Evolutionary conservation across 2,888 invertebrate species (phyloP), one percentile per base, ranked within the genome.

Genomic region (Myathropa florea): DNA sequence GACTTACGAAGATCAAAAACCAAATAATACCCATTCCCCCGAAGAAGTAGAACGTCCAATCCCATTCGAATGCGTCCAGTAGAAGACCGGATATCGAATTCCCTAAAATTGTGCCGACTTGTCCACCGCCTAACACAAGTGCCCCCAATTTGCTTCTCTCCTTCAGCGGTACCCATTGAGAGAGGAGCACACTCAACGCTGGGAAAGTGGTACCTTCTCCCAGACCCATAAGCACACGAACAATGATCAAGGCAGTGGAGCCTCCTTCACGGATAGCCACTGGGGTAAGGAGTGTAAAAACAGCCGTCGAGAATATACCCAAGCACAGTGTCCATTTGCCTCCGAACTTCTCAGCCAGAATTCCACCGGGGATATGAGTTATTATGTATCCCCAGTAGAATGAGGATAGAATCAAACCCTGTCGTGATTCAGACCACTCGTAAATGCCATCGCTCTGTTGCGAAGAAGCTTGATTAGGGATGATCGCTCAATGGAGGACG

Each of bases 181-280:
- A 96, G 6, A 97, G 92, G 91, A 97, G 93, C 0, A 96, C 95
- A 90, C 96, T 97, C 89, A 98, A 93, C 0, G 98, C 97, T 1
- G 96, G 97, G 91, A 96, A 97, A 0, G 97, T 97, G 3, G 96
- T 96, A 28, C 97, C 97, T 94, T 97, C 97, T 83, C 97, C 97
- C 2, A 97, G 93, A 55, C 97, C 97, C 94, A 97, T 97, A 3
- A 97, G 90, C 0, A 97, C 94, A 83, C 97, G 94, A 12, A 97
- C 91, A 14, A 94, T 93, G 57, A 97, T 95, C n/a, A 98, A 93
- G 24, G 95, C 95, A 0, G 94, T 94, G 7, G 96, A 94, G 14
- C 94, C 96, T 0, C 96, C 93, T 0, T 92, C 76, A 4, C 93
- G 92, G 1, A 97, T 96, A 9, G 95, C 94, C 89, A 95, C 91